Conservation (phyloP, 2,113 vertebrate species). For the Aphelocoma coerulescens region DNA sequence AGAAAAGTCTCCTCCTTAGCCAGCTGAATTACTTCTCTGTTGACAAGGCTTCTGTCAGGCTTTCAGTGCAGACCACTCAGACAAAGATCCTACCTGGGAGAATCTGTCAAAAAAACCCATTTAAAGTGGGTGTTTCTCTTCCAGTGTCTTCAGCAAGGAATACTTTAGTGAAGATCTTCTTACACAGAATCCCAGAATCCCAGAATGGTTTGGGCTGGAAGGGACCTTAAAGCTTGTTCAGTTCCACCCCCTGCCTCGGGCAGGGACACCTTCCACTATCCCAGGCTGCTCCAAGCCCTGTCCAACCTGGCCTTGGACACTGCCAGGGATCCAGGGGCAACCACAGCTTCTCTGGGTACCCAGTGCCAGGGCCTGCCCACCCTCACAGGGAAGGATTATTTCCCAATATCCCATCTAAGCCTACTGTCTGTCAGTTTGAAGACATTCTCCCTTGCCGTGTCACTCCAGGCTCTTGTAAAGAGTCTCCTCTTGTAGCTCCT, state of each 20-base stretch:
- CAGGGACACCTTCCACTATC: no score
- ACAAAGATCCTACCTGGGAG: neutral
- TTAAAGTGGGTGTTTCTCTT: neutral
- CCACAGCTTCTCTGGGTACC: no score
- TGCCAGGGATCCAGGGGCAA: no score
- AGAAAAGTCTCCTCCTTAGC: neutral
- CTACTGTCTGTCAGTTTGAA: neutral
- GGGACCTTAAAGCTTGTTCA: rapidly evolving
- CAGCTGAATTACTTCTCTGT: neutral
- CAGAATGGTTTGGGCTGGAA: neutral
- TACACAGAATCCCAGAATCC: neutral
- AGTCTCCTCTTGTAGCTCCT: neutral
- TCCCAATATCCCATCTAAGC: rapidly evolving
- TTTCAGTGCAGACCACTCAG: neutral
- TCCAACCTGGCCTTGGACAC: no score
- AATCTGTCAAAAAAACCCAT: neutral
- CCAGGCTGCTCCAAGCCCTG: no score
- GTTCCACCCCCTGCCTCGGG: no score
- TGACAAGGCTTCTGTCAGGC: neutral
- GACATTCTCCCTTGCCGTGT: neutral
- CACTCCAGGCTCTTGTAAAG: neutral
- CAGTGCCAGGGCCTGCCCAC: no score
- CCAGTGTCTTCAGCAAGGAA: neutral
- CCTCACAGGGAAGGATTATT: neutral
- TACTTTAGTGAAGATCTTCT: neutral